Percentiles rank a stretch among this genome's conserved stretches.
These are phyloP conservation scores for Anodontia alba DNA, from an alignment of 2,888 invertebrate genomes.

Conservation along the genomic window DNA sequence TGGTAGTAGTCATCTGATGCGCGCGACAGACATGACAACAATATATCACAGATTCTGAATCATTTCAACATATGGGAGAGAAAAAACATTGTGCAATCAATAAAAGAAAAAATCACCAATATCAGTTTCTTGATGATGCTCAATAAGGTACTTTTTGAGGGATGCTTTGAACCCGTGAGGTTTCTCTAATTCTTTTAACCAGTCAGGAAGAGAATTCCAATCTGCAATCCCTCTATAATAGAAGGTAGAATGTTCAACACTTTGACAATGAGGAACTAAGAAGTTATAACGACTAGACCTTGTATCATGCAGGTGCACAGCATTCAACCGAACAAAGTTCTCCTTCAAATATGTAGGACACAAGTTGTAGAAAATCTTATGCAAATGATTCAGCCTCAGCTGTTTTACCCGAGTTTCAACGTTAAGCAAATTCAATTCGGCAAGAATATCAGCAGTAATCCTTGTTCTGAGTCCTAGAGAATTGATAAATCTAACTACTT, in stretches of 20 bases:
- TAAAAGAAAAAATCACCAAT: no score
- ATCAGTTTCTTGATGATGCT: no score
- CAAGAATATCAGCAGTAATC: not conserved
- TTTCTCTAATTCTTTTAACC: not conserved
- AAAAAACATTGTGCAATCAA: not conserved
- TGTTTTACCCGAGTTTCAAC: constrained; percentile 13
- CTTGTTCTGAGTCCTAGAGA: constrained; percentile 10
- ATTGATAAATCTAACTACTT: constrained; percentile 28
- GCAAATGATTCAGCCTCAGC: not conserved
- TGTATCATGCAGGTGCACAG: not conserved
- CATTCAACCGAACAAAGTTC: not conserved
- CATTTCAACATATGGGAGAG: no score
- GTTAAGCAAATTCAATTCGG: not conserved
- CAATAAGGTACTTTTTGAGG: no score
- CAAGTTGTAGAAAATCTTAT: not conserved
- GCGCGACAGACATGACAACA: no score
- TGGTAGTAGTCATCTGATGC: no score
- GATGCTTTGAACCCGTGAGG: not conserved
- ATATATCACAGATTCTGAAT: no score
- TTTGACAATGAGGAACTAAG: not conserved
- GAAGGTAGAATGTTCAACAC: not conserved
- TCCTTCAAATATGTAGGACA: not conserved
- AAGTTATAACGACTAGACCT: not conserved
- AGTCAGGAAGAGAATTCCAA: not conserved
- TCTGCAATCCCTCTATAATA: not conserved